Base-by-base conservation (phyloP, 1,140 invertebrate genomes). In the Caenorhabditis elegans region DNA sequence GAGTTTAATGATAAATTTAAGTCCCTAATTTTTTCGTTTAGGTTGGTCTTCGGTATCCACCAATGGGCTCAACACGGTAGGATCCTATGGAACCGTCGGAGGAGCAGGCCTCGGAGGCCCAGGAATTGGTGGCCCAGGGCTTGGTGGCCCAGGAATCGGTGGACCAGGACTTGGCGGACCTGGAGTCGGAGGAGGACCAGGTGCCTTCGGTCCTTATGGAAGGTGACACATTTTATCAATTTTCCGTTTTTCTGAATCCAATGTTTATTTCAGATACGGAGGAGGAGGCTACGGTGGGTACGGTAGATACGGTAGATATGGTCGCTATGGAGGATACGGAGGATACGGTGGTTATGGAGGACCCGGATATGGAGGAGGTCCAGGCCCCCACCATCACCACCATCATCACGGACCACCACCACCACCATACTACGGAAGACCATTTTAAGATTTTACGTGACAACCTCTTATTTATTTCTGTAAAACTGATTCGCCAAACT, bases 321-420 rank as follows among this genome's bases (percentile, higher is more conserved):
- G 60, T 11, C 11, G 60, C 5, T 70, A 39, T 28, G 53, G 53
- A 17, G n/a, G 49, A 53, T 53, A 24, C 19, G 49, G 49, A 13
- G 60, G 60, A 70, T 39, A 70, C 26, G 60, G 60, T 11, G n/a
- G 60, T 3, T 70, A 39, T 28, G 53, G 53, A 17, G n/a, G 49
- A 53, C 24, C 6, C 19, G 49, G 49, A 53, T 26, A 53, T 24
- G 49, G 49, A 24, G 34, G n/a, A 39, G 60, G 34, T 31, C 31
- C 31, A 39, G 13, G 3, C 28, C 53, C 31, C 51, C 39, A 43
- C 24, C 49, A 53, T 53, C 60, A 70, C 17, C 60, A 70, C 10
- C 60, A 70, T 43, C 34, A 70, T 70, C 60, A 70, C 19, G 60
- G 60, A 70, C 60, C 60, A 24, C 60, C 60, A 70, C 60, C 53